Base-by-base conservation (phyloP, 2,113 vertebrate species). In the Mesoclemmys tuberculata region DNA sequence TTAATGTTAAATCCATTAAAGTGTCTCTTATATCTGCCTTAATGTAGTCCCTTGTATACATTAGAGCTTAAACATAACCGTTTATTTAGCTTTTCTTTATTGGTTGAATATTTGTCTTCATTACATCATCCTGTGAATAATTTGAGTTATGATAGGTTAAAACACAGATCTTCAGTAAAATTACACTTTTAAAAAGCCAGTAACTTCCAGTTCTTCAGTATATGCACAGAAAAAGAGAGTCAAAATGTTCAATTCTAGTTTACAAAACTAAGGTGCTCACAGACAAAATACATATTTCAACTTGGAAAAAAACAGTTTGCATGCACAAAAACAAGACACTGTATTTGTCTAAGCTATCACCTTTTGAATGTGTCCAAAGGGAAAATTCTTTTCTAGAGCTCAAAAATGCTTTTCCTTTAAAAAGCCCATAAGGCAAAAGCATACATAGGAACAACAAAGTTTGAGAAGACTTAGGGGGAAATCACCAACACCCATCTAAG, bases 1-100 rank as follows among this genome's bases (percentile, higher is more conserved):
- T 97, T 98, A 98, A 98, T 98, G 95, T 98, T 98, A 98, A 98
- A 98, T 98, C 98, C 98, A 98, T 98, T 98, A 98, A 98, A 97
- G 94, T 96, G 94, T 97, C 98, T 98, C 95, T 98, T 97, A 98
- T 95, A 97, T 97, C 94, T 97, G 96, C 97, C 92, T 97, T 98
- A 98, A 98, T 98, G 97, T 97, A 98, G 97, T 98, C 97, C 92
- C 92, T 94, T 98, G 90, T 92, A 98, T 95, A 97, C 97, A 98
- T 95, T 10, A 98, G 95, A 97, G 85, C 96, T 98, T 98, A 98
- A 98, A 98, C 96, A 98, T 98, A 98, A 92, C 91, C 95, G 85
- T 98, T 98, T 98, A 98, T 96, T 98, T 97, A 97, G 94, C 95
- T 98, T 98, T 98, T 98, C 95, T 97, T 98, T 97, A 98, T 85